These are phyloP conservation scores for Myopa tessellatipennis DNA, from an alignment of 2,888 invertebrate genomes.

Conservation along the genomic window DNA sequence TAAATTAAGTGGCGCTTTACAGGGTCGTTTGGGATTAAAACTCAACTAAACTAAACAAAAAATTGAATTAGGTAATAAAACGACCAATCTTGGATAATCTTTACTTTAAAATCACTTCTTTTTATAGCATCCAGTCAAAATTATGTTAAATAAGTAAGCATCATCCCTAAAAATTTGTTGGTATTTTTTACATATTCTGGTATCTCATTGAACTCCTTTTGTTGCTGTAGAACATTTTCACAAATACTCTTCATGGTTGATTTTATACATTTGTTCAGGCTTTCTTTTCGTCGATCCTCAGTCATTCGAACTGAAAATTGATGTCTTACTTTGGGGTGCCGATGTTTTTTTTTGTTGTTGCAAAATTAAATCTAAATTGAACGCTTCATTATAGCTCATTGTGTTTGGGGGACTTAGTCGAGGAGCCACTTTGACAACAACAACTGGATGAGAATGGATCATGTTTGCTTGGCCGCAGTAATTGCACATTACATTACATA, in stretches of 20 bases:
- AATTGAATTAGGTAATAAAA: no score
- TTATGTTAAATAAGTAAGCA: no score
- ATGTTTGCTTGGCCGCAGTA: background rate
- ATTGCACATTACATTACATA: background rate
- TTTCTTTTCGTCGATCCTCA: background rate
- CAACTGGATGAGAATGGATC: background rate
- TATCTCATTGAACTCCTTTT: no score
- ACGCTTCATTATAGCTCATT: slow-evolving; percentile 36
- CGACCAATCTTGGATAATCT: no score
- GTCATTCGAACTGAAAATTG: background rate
- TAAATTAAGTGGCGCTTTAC: no score
- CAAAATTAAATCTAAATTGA: slow-evolving; percentile 36
- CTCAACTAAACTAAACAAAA: no score
- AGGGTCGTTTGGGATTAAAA: no score
- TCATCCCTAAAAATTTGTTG: no score
- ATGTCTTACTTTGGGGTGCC: slow-evolving; percentile 8
- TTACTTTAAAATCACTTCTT: no score
- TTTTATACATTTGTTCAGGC: background rate
- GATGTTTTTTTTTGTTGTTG: background rate
- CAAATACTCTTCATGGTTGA: background rate
- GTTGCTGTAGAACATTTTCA: background rate
- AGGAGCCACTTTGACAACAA: slow-evolving; percentile 9
- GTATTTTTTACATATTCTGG: no score
- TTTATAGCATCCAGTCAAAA: no score
- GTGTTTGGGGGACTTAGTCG: slow-evolving; percentile 16